Evolutionary conservation across 2,113 vertebrate genomes (phyloP).

Genomic region (Parus major): DNA sequence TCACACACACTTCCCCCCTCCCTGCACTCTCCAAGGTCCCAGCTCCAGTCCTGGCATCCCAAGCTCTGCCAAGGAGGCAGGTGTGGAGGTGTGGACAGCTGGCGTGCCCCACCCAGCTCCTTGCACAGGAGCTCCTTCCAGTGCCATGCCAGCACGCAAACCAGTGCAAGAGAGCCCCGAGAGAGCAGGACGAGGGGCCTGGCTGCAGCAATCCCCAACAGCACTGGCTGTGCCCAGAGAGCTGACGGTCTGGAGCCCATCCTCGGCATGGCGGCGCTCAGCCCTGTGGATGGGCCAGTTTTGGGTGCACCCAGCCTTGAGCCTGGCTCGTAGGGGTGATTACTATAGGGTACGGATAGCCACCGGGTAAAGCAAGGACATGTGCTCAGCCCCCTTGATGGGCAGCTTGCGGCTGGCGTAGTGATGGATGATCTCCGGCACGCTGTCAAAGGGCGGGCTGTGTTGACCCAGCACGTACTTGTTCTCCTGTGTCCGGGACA

Average conservation of each 20-base stretch:
- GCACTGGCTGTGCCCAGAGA: neutral
- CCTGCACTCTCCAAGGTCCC: neutral
- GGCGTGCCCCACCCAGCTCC: neutral
- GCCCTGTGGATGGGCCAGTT: neutral
- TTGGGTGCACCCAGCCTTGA: neutral
- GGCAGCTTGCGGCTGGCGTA: constrained; percentile 97
- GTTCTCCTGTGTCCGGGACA: constrained; percentile 93
- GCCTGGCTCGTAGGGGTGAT: neutral
- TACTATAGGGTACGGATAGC: constrained; percentile 93
- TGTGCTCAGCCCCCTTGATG: constrained; percentile 97
- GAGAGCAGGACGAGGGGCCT: neutral
- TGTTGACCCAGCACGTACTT: constrained; percentile 97
- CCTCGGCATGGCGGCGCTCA: neutral
- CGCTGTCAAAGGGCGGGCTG: constrained; percentile 93
- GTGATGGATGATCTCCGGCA: constrained; percentile 96
- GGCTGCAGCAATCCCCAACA: neutral
- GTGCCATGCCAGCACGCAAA: neutral
- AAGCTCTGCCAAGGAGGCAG: neutral
- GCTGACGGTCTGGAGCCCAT: neutral
- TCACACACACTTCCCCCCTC: neutral
- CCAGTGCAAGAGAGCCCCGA: rapidly evolving
- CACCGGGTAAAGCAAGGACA: constrained; percentile 97
- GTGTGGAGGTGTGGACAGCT: neutral
- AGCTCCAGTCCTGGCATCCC: neutral
- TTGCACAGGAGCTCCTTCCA: rapidly evolving